These are phyloP conservation scores for Cephus nigrinus DNA, from an alignment of 2,888 invertebrate genomes.

Conservation along the genomic window DNA sequence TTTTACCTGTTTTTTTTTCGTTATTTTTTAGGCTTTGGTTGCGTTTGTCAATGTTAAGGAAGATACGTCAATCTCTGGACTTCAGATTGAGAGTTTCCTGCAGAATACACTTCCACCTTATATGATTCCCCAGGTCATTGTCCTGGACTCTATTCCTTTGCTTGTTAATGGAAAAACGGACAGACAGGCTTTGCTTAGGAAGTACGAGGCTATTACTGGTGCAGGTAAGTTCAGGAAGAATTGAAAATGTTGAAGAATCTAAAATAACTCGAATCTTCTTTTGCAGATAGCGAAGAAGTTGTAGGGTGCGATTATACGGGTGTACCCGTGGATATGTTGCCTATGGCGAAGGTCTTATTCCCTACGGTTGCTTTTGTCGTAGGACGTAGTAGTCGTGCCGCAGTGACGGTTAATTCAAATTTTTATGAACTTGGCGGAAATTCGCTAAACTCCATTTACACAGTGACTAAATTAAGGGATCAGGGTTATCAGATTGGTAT, in stretches of 20 bases:
- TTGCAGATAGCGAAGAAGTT: slow-evolving; percentile 70
- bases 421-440: slow-evolving; percentile 90
- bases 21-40: slow-evolving; percentile 76
- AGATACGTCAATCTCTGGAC: slow-evolving; percentile 65
- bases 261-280: slow-evolving; percentile 17
- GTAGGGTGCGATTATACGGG: slow-evolving; percentile 76
- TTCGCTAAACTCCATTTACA: slow-evolving; percentile 86
- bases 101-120: slow-evolving; percentile 77
- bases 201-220: slow-evolving; percentile 79
- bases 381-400: slow-evolving; percentile 73
- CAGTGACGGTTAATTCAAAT: slow-evolving; percentile 75
- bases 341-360: slow-evolving; percentile 77
- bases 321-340: slow-evolving; percentile 71
- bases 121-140: slow-evolving; percentile 81
- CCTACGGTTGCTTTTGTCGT: slow-evolving; percentile 80
- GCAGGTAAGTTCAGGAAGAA: slow-evolving; percentile 68
- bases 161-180: slow-evolving; percentile 90
- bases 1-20: slow-evolving; percentile 33
- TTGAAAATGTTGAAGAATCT: neutral
- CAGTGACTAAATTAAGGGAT: slow-evolving; percentile 81
- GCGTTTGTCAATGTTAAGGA: slow-evolving; percentile 72
- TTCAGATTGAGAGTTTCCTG: slow-evolving; percentile 75
- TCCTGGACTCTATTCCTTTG: slow-evolving; percentile 80
- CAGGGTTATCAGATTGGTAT: slow-evolving; percentile 84
- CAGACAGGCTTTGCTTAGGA: slow-evolving; percentile 79